These are phyloP conservation scores for Scaeva pyrastri DNA, from an alignment of 2,888 invertebrate species.

Conservation along the genomic window DNA sequence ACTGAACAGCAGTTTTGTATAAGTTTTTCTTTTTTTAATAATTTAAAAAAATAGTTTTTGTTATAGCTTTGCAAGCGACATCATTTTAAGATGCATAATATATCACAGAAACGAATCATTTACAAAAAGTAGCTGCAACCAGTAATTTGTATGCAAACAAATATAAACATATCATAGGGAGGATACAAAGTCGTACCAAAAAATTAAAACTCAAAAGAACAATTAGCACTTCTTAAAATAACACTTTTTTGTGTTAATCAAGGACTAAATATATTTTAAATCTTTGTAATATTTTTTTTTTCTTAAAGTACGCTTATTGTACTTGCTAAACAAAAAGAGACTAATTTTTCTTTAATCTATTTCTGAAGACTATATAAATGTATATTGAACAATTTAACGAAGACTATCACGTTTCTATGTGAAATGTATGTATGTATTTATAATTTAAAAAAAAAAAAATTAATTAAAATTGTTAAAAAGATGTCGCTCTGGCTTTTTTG, in stretches of 20 bases:
- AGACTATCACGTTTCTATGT: conserved; percentile 74
- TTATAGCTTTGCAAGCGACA: conserved; percentile 69
- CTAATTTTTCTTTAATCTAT: conserved; percentile 70
- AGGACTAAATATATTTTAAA: conserved; percentile 71
- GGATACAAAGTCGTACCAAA: conserved; percentile 56
- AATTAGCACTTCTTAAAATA: conserved; percentile 68
- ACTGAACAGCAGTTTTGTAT: conserved; percentile 43
- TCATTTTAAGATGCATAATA: conserved; percentile 71
- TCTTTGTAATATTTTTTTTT: conserved; percentile 56
- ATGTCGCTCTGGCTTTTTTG: conserved; percentile 69
- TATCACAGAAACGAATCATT: conserved; percentile 75
- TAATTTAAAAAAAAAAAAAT: conserved; percentile 2
- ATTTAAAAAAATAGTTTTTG: conserved; percentile 15
- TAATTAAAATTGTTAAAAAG: conserved; percentile 62
- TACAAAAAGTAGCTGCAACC: conserved; percentile 70
- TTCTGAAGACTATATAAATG: conserved; percentile 65
- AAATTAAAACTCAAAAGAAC: conserved; percentile 56
- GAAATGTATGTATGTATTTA: conserved; percentile 40
- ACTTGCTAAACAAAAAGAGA: conserved; percentile 66
- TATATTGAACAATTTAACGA: conserved; percentile 68
- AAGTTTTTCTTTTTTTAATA: conserved; percentile 16
- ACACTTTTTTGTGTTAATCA: conserved; percentile 53
- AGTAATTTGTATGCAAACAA: conserved; percentile 68
- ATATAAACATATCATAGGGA: conserved; percentile 73
- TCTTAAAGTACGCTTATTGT: conserved; percentile 71